These are phyloP conservation scores for Atta texana DNA, from an alignment of 1,140 invertebrate species.

Conservation along the genomic window DNA sequence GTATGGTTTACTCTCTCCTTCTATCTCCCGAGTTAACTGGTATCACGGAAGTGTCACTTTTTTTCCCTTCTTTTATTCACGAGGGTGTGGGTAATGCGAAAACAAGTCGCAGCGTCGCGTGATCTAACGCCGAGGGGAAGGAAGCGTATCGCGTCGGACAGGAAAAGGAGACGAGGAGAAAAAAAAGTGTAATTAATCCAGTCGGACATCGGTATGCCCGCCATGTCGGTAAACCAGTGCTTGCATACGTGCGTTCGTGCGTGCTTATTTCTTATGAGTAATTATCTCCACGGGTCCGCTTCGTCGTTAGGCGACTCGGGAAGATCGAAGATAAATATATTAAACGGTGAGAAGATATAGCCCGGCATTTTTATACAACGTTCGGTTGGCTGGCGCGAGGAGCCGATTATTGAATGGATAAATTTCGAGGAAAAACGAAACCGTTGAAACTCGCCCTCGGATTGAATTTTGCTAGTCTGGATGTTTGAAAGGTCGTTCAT, in stretches of 20 bases:
- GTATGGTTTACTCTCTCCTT: not conserved
- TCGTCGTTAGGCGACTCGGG: conserved; percentile 72
- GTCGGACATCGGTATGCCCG: conserved; percentile 41
- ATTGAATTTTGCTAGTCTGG: conserved; percentile 70
- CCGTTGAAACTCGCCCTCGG: conserved; percentile 36
- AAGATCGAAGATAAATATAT: conserved; percentile 77
- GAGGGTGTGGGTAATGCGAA: conserved; percentile 12
- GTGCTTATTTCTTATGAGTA: conserved; percentile 71
- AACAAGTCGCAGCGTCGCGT: conserved; percentile 39
- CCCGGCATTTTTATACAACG: conserved; percentile 21
- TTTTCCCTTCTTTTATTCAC: not conserved
- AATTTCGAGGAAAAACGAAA: conserved; percentile 54
- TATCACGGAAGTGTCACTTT: conserved; percentile 52
- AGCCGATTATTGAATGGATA: conserved; percentile 72
- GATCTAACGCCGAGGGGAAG: conserved; percentile 32
- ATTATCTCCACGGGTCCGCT: conserved; percentile 63
- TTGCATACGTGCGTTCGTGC: conserved; percentile 16
- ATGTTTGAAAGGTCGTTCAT: conserved; percentile 9
- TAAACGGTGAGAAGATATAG: conserved; percentile 71
- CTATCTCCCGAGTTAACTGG: not conserved
- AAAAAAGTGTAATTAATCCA: conserved; percentile 69
- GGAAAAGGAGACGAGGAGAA: conserved; percentile 29
- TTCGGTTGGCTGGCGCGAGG: not conserved
- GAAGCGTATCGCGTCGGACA: conserved; percentile 43
- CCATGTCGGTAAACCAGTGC: conserved; percentile 42